These are phyloP conservation scores for Penaeus vannamei DNA, from an alignment of 1,140 invertebrate genomes.

Conservation along the genomic window DNA sequence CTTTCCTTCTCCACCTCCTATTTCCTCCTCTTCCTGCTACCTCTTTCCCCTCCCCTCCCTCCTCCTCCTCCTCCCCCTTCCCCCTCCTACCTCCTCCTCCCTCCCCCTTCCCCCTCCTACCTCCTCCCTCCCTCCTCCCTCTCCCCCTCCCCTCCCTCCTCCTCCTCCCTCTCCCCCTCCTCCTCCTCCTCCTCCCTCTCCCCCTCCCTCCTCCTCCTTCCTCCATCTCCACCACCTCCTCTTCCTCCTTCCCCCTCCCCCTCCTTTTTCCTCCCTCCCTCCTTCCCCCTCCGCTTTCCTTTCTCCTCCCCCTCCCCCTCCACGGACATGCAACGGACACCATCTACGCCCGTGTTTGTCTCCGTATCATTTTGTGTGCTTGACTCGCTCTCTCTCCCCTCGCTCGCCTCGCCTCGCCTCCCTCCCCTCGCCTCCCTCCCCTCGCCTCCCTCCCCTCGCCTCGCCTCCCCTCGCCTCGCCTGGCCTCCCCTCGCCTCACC, in stretches of 20 bases:
- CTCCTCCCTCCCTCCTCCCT: neutral
- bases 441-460: no score
- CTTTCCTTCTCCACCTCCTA: neutral
- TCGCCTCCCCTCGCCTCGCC: no score
- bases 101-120: neutral
- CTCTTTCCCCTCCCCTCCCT: conserved; percentile 1
- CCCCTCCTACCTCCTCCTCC: neutral
- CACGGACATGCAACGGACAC: no score
- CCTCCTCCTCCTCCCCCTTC: neutral
- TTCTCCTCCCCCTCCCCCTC: neutral
- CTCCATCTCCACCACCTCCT: neutral
- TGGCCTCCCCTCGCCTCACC: no score
- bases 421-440: no score
- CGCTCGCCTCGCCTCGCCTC: no score
- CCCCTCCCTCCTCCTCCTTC: neutral
- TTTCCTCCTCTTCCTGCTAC: neutral
- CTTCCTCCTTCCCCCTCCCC: neutral
- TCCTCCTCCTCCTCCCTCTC: neutral
- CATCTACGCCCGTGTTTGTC: no score
- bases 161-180: neutral
- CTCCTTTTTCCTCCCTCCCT: neutral
- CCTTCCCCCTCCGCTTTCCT: neutral
- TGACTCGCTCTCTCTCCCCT: no score
- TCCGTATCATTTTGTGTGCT: no score
- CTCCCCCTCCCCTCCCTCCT: neutral